These are phyloP conservation scores for Pseudoatta argentina DNA, from an alignment of 1,140 invertebrate genomes.

Conservation along the genomic window DNA sequence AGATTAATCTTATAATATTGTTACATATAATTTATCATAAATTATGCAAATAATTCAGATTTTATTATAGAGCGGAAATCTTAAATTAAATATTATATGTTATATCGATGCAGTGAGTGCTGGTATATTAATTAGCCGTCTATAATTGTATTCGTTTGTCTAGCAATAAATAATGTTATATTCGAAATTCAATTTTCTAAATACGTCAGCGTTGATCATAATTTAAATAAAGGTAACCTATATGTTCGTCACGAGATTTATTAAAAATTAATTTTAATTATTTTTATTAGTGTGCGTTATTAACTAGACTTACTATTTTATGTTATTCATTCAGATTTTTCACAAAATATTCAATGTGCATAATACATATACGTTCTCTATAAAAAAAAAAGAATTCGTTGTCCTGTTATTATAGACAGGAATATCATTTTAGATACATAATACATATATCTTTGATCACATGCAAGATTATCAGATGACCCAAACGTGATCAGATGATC, in stretches of 20 bases:
- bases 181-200: neutral
- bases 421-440: neutral
- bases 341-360: neutral
- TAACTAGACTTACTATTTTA: neutral
- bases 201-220: neutral
- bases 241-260: neutral
- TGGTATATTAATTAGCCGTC: neutral
- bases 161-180: neutral
- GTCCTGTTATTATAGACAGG: neutral
- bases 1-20: neutral
- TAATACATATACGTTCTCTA: neutral
- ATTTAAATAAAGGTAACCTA: neutral
- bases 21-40: neutral
- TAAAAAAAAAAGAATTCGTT: neutral
- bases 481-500: neutral
- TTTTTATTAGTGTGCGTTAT: constrained; percentile 4
- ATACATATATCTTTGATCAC: neutral
- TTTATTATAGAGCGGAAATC: neutral
- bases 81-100: neutral
- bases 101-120: neutral
- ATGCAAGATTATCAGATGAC: neutral
- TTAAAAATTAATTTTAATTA: neutral
- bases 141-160: neutral
- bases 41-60: neutral
- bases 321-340: neutral